Evolutionary conservation across 2,797 vertebrate genomes (phyloP), one percentile per base, ranked within the genome.

Genomic region (Scomberomorus guttatus): DNA sequence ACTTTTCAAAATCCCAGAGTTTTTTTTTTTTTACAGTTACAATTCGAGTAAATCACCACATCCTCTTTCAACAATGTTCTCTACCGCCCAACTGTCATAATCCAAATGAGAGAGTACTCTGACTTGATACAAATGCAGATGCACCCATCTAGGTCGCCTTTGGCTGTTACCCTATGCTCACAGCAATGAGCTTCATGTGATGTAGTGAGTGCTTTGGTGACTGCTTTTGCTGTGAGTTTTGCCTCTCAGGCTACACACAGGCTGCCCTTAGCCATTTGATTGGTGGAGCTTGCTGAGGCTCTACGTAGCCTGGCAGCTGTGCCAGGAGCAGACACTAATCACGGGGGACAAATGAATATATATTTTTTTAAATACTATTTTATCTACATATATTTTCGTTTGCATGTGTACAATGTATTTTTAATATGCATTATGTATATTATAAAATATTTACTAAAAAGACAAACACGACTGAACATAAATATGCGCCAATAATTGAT

Each of bases 181-280:
- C 44, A 79, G 65, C 74, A 70, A 72, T 57, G 58, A 54, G 66
- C 79, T 77, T 68, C 72, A 68, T 61, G 79, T 75, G 75, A 75
- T 63, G 81, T 32, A 66, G 57, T 15, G 51, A 76, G 55, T 6
- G 13, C 71, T 75, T 73, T 62, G 59, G 50, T 69, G 69, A 63
- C 27, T 62, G 61, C 60, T 62, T 46, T 32, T 39, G 27, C 72
- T 70, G 51, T 37, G 55, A 76, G 50, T 65, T 73, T 70, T 73
- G 78, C 67, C 82, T 82, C 50, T 58, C 32, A 65, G 77, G 66
- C 69, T 65, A 55, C 79, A 80, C 73, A 60, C 39, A 22, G 34
- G 27, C 54, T 54, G 75, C 66, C 61, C 72, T 76, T 14, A 64
- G 77, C 60, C 71, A 52, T 79, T 57, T 57, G 57, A 77, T 77